phyloP scores from a whole-genome alignment of 2,113 vertebrate genomes.

The Sardina pilchardus region DNA sequence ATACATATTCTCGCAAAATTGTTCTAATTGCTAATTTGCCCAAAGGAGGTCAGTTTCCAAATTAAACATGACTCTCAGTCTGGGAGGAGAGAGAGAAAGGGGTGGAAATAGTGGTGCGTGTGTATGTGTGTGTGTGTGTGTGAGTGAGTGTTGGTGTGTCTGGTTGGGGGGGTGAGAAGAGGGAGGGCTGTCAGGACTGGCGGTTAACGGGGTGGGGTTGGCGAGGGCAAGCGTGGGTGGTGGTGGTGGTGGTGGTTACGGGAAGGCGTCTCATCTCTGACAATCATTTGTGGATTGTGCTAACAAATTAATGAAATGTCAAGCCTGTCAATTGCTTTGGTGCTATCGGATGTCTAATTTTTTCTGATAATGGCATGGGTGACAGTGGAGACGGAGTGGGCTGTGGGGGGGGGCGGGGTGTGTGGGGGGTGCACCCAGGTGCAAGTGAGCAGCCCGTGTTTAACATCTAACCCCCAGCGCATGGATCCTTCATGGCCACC shows the following conservation, averaged over 20 bases:
- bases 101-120: not conserved
- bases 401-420: not conserved
- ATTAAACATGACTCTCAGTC: conserved; percentile 88
- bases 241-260: conserved; percentile 51
- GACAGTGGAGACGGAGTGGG: conserved; percentile 32
- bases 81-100: conserved; percentile 58
- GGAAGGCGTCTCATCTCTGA: conserved; percentile 61
- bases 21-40: conserved; percentile 99
- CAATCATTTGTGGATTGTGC: conserved; percentile 71
- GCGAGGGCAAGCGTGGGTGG: conserved; percentile 31
- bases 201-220: not conserved
- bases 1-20: conserved; percentile 98
- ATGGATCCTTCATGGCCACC: conserved; percentile 43
- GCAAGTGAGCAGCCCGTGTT: conserved; percentile 54
- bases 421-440: conserved; percentile 40
- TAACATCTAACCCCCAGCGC: conserved; percentile 51
- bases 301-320: conserved; percentile 81
- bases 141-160: not conserved
- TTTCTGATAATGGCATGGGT: conserved; percentile 58
- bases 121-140: not conserved
- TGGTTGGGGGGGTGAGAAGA: not conserved
- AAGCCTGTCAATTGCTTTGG: conserved; percentile 69
- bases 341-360: conserved; percentile 66
- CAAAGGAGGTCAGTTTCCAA: conserved; percentile 90
- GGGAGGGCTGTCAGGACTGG: not conserved